Percentiles rank a stretch among this genome's conserved stretches.
Evolutionary conservation across 2,888 invertebrate genomes (phyloP).

Genomic region (Cylindroiulus punctatus): DNA sequence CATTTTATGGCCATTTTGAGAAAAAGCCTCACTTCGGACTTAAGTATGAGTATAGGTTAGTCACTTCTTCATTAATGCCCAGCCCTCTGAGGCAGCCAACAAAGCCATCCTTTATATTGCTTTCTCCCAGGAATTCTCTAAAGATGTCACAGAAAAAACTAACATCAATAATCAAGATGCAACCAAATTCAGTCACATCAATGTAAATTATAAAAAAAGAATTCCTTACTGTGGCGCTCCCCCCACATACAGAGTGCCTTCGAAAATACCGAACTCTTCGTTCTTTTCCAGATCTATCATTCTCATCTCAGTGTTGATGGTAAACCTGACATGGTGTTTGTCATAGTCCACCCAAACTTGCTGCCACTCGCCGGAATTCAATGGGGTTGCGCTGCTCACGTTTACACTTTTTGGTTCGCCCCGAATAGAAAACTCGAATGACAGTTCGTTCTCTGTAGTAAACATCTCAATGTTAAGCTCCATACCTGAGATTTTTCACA

Average conservation of each 20-base stretch:
- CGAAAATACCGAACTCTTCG: constrained; percentile 91
- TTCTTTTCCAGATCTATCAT: constrained; percentile 86
- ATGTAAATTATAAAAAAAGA: background rate
- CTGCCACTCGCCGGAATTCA: constrained; percentile 96
- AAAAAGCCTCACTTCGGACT: constrained; percentile 65
- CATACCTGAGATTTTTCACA: too few relatives aligned
- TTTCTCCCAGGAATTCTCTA: constrained; percentile 82
- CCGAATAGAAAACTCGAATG: constrained; percentile 88
- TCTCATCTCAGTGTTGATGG: constrained; percentile 89
- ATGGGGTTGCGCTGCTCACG: constrained; percentile 81
- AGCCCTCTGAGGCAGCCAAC: constrained; percentile 94
- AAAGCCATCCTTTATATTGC: constrained; percentile 85
- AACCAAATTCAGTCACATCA: background rate
- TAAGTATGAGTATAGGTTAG: constrained; percentile 92
- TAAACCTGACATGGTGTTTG: constrained; percentile 90
- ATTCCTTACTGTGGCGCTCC: constrained; percentile 85
- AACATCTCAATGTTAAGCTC: constrained; percentile 58
- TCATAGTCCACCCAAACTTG: constrained; percentile 96
- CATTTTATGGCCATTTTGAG: constrained; percentile 57
- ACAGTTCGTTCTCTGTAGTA: constrained; percentile 79
- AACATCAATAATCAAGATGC: background rate
- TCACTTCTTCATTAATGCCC: constrained; percentile 88
- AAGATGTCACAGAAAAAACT: constrained; percentile 52
- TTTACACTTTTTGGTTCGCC: constrained; percentile 83
- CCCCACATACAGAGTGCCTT: constrained; percentile 88